A percentile compares a stretch with the other conserved stretches of the same genome.
phyloP scores from a whole-genome alignment of 2,113 vertebrate genomes.

The Tiliqua scincoides region DNA sequence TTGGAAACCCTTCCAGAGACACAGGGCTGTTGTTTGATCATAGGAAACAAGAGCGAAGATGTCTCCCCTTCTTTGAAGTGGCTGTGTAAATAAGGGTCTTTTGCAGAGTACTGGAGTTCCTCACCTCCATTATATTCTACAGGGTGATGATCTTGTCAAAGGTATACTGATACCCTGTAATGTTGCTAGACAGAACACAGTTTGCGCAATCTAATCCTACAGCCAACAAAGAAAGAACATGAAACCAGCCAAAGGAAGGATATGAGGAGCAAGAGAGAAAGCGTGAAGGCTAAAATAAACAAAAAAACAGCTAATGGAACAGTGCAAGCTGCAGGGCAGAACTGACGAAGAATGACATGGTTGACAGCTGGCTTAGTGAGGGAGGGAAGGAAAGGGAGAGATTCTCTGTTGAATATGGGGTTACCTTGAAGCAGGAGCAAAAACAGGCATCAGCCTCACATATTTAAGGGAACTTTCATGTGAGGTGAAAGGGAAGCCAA shows the following conservation, averaged over 20 bases:
- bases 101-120: neutral
- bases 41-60: neutral
- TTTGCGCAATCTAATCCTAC: neutral
- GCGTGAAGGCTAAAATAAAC: constrained; percentile 23
- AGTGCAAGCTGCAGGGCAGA: neutral
- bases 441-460: neutral
- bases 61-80: neutral
- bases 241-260: neutral
- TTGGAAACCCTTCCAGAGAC: neutral
- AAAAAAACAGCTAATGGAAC: constrained; percentile 19
- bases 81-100: neutral
- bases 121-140: neutral
- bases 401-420: accelerated
- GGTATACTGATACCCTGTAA: neutral
- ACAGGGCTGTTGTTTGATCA: neutral
- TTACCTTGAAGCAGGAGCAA: neutral
- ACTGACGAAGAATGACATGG: neutral
- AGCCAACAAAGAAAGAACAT: neutral
- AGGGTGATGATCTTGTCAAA: neutral
- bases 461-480: neutral
- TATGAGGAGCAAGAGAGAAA: neutral
- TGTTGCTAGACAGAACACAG: neutral
- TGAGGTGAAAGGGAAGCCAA: neutral
- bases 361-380: constrained; percentile 22
- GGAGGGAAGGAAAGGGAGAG: neutral